Percentiles rank a stretch among this genome's conserved stretches.
These are phyloP conservation scores for Coronaproctus castanopsis DNA, from an alignment of 2,888 invertebrate genomes.

Conservation along the genomic window DNA sequence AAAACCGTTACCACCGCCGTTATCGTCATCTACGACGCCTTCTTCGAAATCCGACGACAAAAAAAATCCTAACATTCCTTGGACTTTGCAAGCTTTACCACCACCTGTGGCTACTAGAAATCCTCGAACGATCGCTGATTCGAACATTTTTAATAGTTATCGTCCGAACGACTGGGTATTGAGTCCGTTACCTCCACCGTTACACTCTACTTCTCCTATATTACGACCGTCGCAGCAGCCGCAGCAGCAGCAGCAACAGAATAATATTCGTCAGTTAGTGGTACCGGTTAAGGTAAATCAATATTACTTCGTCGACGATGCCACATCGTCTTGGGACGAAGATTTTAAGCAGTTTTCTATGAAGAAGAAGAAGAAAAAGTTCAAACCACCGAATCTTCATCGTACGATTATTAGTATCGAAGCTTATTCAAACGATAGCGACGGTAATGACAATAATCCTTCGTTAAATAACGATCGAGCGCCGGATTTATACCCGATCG, in stretches of 20 bases:
- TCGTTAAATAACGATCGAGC: too few relatives aligned
- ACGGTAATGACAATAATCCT: too few relatives aligned
- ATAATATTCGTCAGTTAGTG: too few relatives aligned
- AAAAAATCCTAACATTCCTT: constrained; percentile 4
- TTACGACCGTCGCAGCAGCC: not conserved
- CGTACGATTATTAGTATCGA: too few relatives aligned
- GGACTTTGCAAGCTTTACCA: constrained; percentile 15
- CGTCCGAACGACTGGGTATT: not conserved
- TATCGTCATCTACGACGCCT: constrained; percentile 2
- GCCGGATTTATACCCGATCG: too few relatives aligned
- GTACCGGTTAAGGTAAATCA: not conserved
- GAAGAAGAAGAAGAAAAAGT: too few relatives aligned
- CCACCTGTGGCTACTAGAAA: constrained; percentile 11
- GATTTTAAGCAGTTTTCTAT: too few relatives aligned
- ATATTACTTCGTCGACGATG: not conserved
- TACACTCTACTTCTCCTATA: too few relatives aligned
- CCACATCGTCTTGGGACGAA: not conserved
- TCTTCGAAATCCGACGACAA: not conserved
- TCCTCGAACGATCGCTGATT: not conserved
- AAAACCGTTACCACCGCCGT: constrained; percentile 6
- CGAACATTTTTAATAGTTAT: not conserved
- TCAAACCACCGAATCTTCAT: too few relatives aligned
- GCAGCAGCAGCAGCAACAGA: not conserved
- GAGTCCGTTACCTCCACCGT: not conserved
- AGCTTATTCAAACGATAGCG: too few relatives aligned